Base-by-base conservation (phyloP, 2,797 vertebrate genomes). In the Setipinna tenuifilis region DNA sequence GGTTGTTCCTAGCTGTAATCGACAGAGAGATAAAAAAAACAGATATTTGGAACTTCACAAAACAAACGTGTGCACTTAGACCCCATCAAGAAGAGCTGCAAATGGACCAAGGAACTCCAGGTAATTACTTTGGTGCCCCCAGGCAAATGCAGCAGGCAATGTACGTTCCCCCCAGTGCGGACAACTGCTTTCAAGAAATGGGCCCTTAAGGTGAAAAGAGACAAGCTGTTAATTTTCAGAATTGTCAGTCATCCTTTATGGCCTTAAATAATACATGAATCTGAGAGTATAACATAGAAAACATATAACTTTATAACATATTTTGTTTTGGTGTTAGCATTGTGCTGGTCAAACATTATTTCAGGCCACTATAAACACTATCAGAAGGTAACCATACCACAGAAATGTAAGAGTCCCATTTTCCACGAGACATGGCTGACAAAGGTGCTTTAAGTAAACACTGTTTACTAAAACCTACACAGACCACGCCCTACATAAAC, bases 1-100 rank as follows among this genome's bases (percentile, higher is more conserved):
- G 71, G 71, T 78, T 78, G 71, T 78, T 78, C 35, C 71, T 78
- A 25, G 71, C 71, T 31, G 17, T 78, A 78, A 78, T 78, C 31
- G 71, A 78, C 71, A 78, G 35, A 44, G 41, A 78, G 71, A 78
- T 41, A 41, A 78, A 78, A 31, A 10, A 31, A 31, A 75, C 68
- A 28, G 68, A 75, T 75, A 31, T 75, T 75, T 41, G 16, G 68
- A 41, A 41, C 68, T 28, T 41, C 68, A 75, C 68, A 75, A 44
- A 41, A 44, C 71, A 78, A 78, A 78, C 35, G 41, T 31, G 28
- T 78, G 41, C 71, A 78, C 35, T 44, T 78, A 78, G 71, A 5
- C 41, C 71, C 71, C 35, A 21, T 19, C 19, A 4, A 78, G 71
- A 31, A 78, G 35, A 78, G 71, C 71, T 78, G 71, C 71, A 78